Evolutionary conservation across 2,888 invertebrate genomes (phyloP).

Genomic region (Meteorus cinctellus): DNA sequence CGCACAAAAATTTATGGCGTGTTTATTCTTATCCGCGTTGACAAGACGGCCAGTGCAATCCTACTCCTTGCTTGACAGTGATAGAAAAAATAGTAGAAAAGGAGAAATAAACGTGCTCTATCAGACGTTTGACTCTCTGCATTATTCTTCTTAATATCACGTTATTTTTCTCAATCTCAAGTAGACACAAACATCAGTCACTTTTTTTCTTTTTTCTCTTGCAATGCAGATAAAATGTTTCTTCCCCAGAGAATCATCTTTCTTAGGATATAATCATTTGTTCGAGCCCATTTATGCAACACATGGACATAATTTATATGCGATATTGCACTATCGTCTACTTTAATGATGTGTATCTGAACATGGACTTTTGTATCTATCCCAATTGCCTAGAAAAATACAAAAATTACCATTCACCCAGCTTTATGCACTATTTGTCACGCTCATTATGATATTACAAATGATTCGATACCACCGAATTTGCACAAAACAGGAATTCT

Average conservation of each 20-base stretch:
- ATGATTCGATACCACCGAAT: not conserved
- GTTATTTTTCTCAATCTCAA: not conserved
- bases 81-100: not conserved
- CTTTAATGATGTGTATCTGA: not conserved
- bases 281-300: not conserved
- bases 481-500: too few species aligned
- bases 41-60: slow-evolving; percentile 14
- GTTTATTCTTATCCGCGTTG: slow-evolving; percentile 33
- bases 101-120: not conserved
- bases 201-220: not conserved
- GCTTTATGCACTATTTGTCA: not conserved
- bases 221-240: too few species aligned
- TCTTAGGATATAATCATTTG: not conserved
- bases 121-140: not conserved
- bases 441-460: not conserved
- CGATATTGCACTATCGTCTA: not conserved
- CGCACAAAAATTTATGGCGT: slow-evolving; percentile 33
- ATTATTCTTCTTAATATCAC: not conserved
- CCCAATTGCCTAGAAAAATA: not conserved
- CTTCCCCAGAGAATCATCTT: not conserved
- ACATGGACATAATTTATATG: not conserved
- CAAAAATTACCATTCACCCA: not conserved
- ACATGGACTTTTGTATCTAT: not conserved
- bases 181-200: not conserved
- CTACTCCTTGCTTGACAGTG: not conserved